phyloP scores from a whole-genome alignment of 2,888 invertebrate genomes.

The Coleophora deauratella region DNA sequence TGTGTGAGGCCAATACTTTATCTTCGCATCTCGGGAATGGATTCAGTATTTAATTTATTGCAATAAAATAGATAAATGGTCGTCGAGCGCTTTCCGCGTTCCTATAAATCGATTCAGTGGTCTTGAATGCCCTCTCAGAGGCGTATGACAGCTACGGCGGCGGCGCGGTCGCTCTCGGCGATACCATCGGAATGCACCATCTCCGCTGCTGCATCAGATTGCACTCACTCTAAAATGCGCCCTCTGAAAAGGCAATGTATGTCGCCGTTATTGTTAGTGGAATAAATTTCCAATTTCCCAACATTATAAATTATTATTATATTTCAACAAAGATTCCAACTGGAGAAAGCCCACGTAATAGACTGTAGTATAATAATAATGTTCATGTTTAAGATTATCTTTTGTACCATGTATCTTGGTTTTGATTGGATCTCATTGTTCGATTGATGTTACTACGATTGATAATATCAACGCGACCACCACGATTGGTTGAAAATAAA shows the following conservation, averaged over 20 bases:
- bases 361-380: neutral
- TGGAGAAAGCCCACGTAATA: too few relatives aligned
- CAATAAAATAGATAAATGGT: conserved; percentile 67
- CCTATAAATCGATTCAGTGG: conserved; percentile 36
- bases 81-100: conserved; percentile 60
- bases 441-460: too few relatives aligned
- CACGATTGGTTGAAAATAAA: too few relatives aligned
- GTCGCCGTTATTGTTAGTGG: conserved; percentile 4
- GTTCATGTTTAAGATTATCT: neutral
- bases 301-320: too few relatives aligned
- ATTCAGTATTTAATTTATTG: conserved; percentile 66
- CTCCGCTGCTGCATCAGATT: conserved; percentile 32
- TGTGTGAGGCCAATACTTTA: conserved; percentile 59
- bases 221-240: conserved; percentile 26
- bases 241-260: conserved; percentile 30
- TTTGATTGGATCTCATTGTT: too few relatives aligned
- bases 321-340: too few relatives aligned
- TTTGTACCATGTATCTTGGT: too few relatives aligned
- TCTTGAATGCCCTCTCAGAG: conserved; percentile 29
- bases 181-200: conserved; percentile 34
- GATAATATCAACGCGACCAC: too few relatives aligned
- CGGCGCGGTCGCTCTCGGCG: conserved; percentile 17
- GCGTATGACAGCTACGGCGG: conserved; percentile 39
- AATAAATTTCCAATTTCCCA: neutral
- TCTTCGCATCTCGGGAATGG: conserved; percentile 58